Conservation (phyloP, 35 echinoderm and acorn worm genomes). For the Ophioderma brevispina region DNA sequence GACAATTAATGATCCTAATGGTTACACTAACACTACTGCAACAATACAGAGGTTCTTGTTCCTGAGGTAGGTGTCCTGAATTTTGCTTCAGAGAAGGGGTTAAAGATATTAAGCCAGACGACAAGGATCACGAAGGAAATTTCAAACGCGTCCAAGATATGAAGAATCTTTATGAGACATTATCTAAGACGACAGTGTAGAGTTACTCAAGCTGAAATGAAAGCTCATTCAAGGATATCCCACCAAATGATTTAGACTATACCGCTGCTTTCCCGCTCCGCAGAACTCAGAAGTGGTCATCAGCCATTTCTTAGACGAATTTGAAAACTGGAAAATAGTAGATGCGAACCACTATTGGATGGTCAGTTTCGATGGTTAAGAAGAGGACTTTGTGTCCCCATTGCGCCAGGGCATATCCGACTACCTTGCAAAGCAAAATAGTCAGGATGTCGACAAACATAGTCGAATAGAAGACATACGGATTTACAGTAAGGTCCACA, state of each 20-base stretch:
- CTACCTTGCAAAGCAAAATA: no score
- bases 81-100: no score
- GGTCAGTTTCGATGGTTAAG: conserved; percentile 58
- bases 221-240: no score
- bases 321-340: conserved; percentile 25
- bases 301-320: conserved; percentile 18
- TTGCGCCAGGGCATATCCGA: no score
- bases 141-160: background rate
- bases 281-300: background rate
- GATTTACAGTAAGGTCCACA: conserved; percentile 62
- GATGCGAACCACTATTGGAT: conserved; percentile 60
- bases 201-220: no score
- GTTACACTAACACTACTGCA: no score
- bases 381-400: conserved; percentile 57
- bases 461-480: conserved; percentile 57
- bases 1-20: no score
- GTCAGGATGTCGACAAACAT: conserved; percentile 9
- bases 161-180: background rate
- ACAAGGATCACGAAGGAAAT: background rate
- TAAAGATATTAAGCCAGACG: no score
- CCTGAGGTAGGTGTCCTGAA: no score
- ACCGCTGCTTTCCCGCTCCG: background rate
- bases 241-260: conserved; percentile 11
- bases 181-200: no score
- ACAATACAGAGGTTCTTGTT: no score